Base-by-base conservation (phyloP, 2,113 vertebrate genomes). In the Neopipo cinnamomea region DNA sequence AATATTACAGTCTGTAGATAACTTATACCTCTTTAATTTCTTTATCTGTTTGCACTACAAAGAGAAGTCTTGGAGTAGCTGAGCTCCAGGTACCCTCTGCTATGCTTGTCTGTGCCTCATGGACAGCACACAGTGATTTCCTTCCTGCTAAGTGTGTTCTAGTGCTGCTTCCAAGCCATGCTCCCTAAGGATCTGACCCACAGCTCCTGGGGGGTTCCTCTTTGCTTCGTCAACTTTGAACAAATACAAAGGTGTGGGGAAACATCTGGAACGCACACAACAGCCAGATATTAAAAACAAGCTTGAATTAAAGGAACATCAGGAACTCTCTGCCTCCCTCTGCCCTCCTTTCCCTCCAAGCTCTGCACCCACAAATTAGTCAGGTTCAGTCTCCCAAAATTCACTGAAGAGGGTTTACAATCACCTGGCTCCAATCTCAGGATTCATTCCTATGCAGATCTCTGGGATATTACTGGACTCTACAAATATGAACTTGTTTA, bases 401-500 rank as follows among this genome's bases (percentile, higher is more conserved):
- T 65, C 22, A 22, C 3, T 42, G 62, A 52, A 56, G 28, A 75
- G 31, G 6, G 5, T 61, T 53, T 88, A 23, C 65, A 76, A 47
- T 47, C 37, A 10, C 37, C 21, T 30, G 25, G 25, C 8, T 66
- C 35, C 5, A 2, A 39, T 24, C 22, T 67, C 58, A 47, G 47
- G 19, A 47, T 41, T 13, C 44, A 37, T 5, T 20, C 10, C 30
- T 0, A 0, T 20, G 18, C 27, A n/a, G 71, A 82, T 68, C 62
- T 55, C 74, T 39, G 30, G 30, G 75, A 46, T 67, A 72, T 79
- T 49, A 50, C 85, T 14, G 37, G n/a, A 42, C n/a, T 89, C 53
- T 62, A 91, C 58, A 75, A 93, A 91, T 80, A 92, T 39, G 61
- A 92, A 75, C 88, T 86, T 93, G 70, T 92, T 91, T 73, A 62